A percentile compares a stretch with the other conserved stretches of the same genome.
Evolutionary conservation across 2,888 invertebrate species (phyloP).

Genomic region (Mesoligia furuncula): DNA sequence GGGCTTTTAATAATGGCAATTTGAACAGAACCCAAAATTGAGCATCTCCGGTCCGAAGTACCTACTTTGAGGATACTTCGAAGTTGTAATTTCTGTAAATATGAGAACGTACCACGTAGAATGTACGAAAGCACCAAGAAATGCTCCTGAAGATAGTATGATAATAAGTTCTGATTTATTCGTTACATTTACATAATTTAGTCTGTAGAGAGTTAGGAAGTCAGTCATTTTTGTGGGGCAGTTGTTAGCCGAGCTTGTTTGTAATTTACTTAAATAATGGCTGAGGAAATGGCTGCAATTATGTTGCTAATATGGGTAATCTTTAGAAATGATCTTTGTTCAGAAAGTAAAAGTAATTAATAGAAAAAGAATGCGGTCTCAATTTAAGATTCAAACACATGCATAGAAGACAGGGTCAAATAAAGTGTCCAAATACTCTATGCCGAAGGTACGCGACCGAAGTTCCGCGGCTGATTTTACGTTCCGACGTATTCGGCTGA

Average conservation of each 20-base stretch:
- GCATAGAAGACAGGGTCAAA: slow-evolving; percentile 17
- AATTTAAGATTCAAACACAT: not conserved
- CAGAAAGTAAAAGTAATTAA: not conserved
- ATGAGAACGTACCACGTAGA: slow-evolving; percentile 43
- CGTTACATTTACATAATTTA: slow-evolving; percentile 48
- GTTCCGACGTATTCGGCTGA: too few relatives aligned
- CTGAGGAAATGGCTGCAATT: slow-evolving; percentile 10
- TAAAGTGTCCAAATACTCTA: not conserved
- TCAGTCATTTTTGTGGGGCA: slow-evolving; percentile 19
- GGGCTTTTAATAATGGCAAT: slow-evolving; percentile 80
- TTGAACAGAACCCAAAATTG: slow-evolving; percentile 74
- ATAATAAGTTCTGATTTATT: slow-evolving; percentile 44
- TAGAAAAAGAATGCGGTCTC: not conserved
- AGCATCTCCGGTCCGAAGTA: slow-evolving; percentile 70
- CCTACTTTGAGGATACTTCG: slow-evolving; percentile 46
- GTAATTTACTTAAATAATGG: slow-evolving; percentile 37
- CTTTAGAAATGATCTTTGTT: slow-evolving; percentile 15
- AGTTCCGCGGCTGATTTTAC: too few relatives aligned
- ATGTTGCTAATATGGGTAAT: slow-evolving; percentile 23
- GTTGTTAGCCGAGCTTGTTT: slow-evolving; percentile 34
- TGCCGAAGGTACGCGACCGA: too few relatives aligned
- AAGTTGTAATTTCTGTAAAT: slow-evolving; percentile 70
- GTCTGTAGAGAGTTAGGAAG: slow-evolving; percentile 45
- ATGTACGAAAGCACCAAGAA: slow-evolving; percentile 30
- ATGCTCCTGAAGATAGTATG: slow-evolving; percentile 34